Evolutionary conservation across 2,888 invertebrate genomes (phyloP).

Genomic region (Keiferia lycopersicella): DNA sequence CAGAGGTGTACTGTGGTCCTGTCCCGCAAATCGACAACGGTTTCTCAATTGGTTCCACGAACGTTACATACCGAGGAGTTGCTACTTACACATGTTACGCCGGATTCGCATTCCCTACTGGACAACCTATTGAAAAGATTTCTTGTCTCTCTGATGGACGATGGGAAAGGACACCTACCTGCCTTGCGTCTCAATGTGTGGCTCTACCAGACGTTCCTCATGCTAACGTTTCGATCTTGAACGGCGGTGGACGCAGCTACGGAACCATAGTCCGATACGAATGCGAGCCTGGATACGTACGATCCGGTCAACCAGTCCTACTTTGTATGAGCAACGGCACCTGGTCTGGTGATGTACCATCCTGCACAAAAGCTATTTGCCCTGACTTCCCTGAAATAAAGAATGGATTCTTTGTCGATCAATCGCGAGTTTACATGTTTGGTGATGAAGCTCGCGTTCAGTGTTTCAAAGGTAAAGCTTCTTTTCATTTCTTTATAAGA

Average conservation of each 20-base stretch:
- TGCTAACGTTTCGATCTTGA: slow-evolving; percentile 91
- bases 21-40: slow-evolving; percentile 99
- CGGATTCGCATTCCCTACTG: slow-evolving; percentile 95
- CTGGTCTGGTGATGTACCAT: slow-evolving; percentile 95
- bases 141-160: slow-evolving; percentile 94
- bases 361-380: slow-evolving; percentile 89
- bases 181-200: slow-evolving; percentile 95
- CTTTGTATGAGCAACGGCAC: slow-evolving; percentile 97
- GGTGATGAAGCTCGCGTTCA: slow-evolving; percentile 96
- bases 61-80: slow-evolving; percentile 95
- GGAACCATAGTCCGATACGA: slow-evolving; percentile 96
- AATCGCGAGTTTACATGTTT: slow-evolving; percentile 87
- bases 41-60: slow-evolving; percentile 96
- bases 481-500: neutral
- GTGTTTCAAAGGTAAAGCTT: slow-evolving; percentile 85
- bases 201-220: slow-evolving; percentile 92
- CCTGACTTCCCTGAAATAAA: slow-evolving; percentile 89
- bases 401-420: slow-evolving; percentile 93
- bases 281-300: slow-evolving; percentile 94
- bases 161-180: slow-evolving; percentile 96
- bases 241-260: slow-evolving; percentile 95
- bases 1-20: slow-evolving; percentile 96
- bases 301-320: slow-evolving; percentile 93
- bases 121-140: slow-evolving; percentile 92
- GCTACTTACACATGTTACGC: slow-evolving; percentile 98